phyloP scores from a whole-genome alignment of 2,888 invertebrate species.

The Meloe dianella region DNA sequence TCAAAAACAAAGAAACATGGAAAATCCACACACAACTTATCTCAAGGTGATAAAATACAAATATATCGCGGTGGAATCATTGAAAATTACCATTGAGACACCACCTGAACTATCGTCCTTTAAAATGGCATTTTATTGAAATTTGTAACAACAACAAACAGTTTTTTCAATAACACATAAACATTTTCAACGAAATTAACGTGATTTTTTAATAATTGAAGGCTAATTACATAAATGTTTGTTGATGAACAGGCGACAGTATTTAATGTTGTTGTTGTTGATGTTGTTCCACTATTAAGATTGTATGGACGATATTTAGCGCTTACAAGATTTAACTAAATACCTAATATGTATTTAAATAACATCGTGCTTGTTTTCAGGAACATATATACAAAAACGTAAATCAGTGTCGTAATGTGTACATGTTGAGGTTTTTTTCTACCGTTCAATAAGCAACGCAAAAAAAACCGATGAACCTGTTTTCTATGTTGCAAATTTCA shows the following conservation, averaged over 20 bases:
- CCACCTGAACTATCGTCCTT: neutral
- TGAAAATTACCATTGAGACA: constrained; percentile 6
- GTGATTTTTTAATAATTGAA: neutral
- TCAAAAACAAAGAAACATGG: neutral
- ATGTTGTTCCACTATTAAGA: neutral
- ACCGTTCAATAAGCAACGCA: neutral
- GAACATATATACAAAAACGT: constrained; percentile 23
- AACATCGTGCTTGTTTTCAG: constrained; percentile 31
- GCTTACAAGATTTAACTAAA: constrained; percentile 32
- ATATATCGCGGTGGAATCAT: neutral
- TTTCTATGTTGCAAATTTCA: neutral
- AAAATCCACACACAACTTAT: neutral
- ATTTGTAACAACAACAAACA: neutral
- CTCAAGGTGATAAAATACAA: neutral
- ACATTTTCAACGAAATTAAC: neutral
- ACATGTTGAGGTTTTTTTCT: constrained; percentile 15
- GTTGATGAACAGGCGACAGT: neutral
- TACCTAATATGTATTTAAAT: constrained; percentile 37
- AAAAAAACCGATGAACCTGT: neutral
- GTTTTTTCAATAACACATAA: neutral
- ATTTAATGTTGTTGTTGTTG: neutral
- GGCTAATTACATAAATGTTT: neutral
- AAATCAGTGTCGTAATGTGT: constrained; percentile 33
- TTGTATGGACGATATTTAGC: constrained; percentile 31
- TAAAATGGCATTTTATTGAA: neutral